phyloP scores from a whole-genome alignment of 2,888 invertebrate species.

The Eristalis arbustorum region DNA sequence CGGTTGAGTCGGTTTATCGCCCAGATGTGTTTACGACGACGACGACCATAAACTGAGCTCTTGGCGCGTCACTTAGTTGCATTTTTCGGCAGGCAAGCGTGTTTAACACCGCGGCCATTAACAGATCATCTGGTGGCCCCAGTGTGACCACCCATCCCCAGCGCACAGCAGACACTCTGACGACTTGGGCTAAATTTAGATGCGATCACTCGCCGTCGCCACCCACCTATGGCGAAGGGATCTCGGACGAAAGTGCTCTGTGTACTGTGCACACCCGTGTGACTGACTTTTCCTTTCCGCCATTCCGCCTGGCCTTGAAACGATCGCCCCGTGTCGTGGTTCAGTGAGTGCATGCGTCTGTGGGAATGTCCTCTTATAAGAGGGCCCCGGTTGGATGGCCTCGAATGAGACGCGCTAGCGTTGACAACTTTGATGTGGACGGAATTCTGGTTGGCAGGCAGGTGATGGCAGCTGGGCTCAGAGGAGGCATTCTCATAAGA shows the following conservation, averaged over 20 bases:
- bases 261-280: not conserved
- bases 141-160: not conserved
- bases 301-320: not conserved
- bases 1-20: not conserved
- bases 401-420: too few relatives aligned
- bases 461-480: too few relatives aligned
- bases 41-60: not conserved
- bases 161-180: not conserved
- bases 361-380: not conserved
- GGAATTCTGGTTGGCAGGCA: too few relatives aligned
- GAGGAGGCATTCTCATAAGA: too few relatives aligned
- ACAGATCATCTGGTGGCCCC: conserved; percentile 24
- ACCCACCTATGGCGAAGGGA: not conserved
- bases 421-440: too few relatives aligned
- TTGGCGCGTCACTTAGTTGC: conserved; percentile 28
- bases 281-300: not conserved
- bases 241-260: too few relatives aligned
- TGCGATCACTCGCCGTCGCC: not conserved
- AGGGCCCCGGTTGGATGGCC: too few relatives aligned
- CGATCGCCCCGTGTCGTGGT: not conserved
- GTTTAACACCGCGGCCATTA: conserved; percentile 24
- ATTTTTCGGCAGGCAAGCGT: conserved; percentile 27
- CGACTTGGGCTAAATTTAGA: not conserved
- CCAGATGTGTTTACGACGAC: not conserved
- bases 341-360: not conserved